These are phyloP conservation scores for Gavialis gangeticus DNA, from an alignment of 2,113 vertebrate genomes.

Conservation along the genomic window DNA sequence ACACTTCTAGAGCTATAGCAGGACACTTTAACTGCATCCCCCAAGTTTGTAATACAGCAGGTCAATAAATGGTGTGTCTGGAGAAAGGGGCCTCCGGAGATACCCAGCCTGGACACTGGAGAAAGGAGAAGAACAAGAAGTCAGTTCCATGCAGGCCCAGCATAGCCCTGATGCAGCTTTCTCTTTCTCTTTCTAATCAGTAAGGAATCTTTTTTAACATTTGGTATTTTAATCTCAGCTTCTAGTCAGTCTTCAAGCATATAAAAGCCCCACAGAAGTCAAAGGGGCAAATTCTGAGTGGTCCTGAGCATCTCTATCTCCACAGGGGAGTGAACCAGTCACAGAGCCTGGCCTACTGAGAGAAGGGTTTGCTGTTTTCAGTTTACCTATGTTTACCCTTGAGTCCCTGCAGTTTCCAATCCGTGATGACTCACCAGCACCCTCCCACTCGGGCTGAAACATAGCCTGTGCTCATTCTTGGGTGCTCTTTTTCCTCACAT, in stretches of 20 bases:
- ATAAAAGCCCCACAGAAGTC: background rate
- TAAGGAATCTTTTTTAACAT: background rate
- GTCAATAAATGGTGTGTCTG: background rate
- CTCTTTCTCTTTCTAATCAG: background rate
- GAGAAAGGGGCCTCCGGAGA: background rate
- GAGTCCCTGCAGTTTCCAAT: background rate
- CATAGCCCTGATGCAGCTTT: background rate
- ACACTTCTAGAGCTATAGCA: too few relatives aligned
- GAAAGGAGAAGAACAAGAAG: background rate
- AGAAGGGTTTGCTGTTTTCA: background rate
- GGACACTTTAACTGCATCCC: too few relatives aligned
- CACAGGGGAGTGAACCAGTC: accelerated
- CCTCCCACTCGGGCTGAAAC: background rate
- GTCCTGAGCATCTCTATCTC: background rate
- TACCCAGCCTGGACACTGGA: background rate
- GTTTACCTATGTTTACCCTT: background rate
- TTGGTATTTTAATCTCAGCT: background rate
- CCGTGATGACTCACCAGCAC: background rate
- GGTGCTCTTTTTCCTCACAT: background rate
- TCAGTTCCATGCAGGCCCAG: background rate
- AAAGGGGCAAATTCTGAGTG: background rate
- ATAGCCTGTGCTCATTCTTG: background rate
- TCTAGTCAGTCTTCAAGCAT: background rate
- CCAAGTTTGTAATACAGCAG: too few relatives aligned
- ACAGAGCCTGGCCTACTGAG: background rate